These are phyloP conservation scores for Platycnemis pennipes DNA, from an alignment of 2,888 invertebrate genomes.

Conservation along the genomic window DNA sequence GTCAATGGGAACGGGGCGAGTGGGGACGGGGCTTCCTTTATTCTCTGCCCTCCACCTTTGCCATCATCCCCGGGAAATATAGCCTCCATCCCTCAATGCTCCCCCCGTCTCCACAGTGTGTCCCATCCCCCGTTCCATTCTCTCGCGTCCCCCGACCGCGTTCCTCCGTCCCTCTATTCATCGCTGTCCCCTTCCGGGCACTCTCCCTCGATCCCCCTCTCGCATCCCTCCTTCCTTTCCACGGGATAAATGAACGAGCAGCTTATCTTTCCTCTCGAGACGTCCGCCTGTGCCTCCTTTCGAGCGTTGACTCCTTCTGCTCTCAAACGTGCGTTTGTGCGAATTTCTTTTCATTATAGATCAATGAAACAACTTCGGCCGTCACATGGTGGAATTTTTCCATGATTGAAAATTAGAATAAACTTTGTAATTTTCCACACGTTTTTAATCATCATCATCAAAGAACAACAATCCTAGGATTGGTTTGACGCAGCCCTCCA, in stretches of 20 bases:
- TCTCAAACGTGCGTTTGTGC: no score
- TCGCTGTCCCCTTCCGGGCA: neutral
- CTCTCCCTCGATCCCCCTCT: neutral
- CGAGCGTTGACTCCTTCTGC: neutral
- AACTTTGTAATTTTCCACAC: no score
- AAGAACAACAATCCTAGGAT: no score
- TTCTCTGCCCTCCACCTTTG: slow-evolving; percentile 8
- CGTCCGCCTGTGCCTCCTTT: neutral
- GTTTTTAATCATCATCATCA: no score
- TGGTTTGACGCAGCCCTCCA: no score
- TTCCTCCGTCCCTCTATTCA: neutral
- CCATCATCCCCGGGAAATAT: neutral
- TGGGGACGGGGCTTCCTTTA: neutral
- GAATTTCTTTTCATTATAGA: slow-evolving; percentile 10
- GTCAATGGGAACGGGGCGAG: slow-evolving; percentile 24
- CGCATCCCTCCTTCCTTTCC: neutral
- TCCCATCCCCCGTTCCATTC: neutral
- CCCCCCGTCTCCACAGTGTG: slow-evolving; percentile 27
- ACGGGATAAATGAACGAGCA: neutral
- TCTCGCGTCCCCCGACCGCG: neutral
- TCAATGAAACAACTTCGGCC: no score
- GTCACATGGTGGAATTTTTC: no score
- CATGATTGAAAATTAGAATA: no score
- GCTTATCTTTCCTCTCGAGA: neutral
- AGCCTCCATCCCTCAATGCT: slow-evolving; percentile 49